These are phyloP conservation scores for Apis mellifera DNA, from an alignment of 1,140 invertebrate species.

Conservation along the genomic window Amel_HAv3.1 CM009931.2:17570501-17571000, in stretches of 20 bases:
- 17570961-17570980: background rate
- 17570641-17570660: slow-evolving; percentile 53
- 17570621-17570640: slow-evolving; percentile 27
- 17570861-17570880: background rate
- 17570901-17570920: background rate
- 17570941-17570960: background rate
- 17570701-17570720: slow-evolving; percentile 67
- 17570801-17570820: slow-evolving; percentile 3
- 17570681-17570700: slow-evolving; percentile 67
- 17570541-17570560: slow-evolving; percentile 35
- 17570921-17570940: background rate
- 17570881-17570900: background rate
- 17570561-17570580: slow-evolving; percentile 34
- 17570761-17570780: slow-evolving; percentile 40
- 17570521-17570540: slow-evolving; percentile 6
- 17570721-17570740: slow-evolving; percentile 69
- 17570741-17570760: slow-evolving; percentile 75
- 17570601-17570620: slow-evolving; percentile 30
- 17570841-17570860: background rate
- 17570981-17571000: background rate
- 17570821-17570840: background rate
- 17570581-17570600: background rate
- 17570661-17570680: slow-evolving; percentile 34
- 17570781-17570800: background rate
- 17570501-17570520: slow-evolving; percentile 51